Percentiles rank a stretch among this genome's conserved stretches.
Evolutionary conservation across 37 sponge, comb jelly and placozoan genomes (phyloP).

Genomic region (Ianthella basta): DNA sequence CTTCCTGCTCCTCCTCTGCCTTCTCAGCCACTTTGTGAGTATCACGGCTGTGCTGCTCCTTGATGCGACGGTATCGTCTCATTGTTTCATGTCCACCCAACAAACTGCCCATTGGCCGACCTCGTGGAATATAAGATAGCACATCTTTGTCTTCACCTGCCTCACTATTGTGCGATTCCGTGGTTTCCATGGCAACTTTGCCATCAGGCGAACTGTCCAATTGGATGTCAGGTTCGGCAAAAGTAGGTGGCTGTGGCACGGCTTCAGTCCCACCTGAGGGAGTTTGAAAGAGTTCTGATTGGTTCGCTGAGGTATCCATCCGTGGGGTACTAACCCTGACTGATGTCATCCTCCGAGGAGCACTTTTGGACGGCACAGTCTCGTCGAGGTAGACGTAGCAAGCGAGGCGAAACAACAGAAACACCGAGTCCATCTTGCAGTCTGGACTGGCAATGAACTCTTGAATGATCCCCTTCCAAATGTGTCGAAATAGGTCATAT

Average conservation of each 20-base stretch:
- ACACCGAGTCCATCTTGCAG: conserved; percentile 57
- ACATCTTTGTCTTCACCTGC: not conserved
- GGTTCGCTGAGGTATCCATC: too few species aligned
- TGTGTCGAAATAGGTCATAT: conserved; percentile 57
- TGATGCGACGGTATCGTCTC: not conserved
- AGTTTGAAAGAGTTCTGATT: too few species aligned
- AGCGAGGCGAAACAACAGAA: conserved; percentile 65
- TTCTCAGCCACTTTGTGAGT: not conserved
- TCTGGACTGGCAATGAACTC: conserved; percentile 52
- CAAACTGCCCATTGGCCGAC: not conserved
- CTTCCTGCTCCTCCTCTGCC: not conserved
- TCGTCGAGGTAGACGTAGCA: conserved; percentile 47
- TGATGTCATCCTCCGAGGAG: too few species aligned
- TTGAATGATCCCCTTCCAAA: conserved; percentile 49
- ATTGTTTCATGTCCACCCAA: not conserved
- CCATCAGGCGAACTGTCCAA: too few species aligned
- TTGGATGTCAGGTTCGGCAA: too few species aligned
- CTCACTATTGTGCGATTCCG: too few species aligned
- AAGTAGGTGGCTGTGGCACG: too few species aligned
- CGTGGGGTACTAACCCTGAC: too few species aligned
- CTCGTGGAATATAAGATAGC: not conserved
- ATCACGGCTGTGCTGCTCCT: not conserved
- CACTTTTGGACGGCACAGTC: not conserved
- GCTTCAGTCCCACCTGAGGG: too few species aligned
- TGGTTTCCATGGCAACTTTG: too few species aligned